phyloP scores from a whole-genome alignment of 2,797 vertebrate genomes.

The Smutsia gigantea region DNA sequence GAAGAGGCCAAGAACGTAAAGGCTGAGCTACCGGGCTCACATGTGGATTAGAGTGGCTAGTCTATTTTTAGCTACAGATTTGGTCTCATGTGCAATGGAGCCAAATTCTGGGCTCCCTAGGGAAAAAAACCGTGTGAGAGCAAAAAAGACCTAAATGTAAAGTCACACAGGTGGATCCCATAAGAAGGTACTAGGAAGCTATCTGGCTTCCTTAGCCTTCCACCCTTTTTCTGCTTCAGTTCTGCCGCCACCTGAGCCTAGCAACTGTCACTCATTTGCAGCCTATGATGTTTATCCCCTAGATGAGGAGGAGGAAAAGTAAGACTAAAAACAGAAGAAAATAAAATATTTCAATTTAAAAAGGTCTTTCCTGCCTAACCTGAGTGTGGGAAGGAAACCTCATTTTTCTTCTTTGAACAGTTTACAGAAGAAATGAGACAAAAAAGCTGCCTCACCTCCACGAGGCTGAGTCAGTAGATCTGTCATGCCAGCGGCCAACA shows the following conservation, averaged over 20 bases:
- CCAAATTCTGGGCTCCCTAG: slow-evolving; percentile 12
- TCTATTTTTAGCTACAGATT: slow-evolving; percentile 27
- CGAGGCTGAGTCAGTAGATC: not conserved
- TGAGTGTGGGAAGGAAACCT: not conserved
- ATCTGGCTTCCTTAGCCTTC: not conserved
- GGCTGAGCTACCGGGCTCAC: not conserved
- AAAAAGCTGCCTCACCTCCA: not conserved
- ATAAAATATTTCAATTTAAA: slow-evolving; percentile 15
- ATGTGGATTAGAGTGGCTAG: not conserved
- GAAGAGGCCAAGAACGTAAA: not conserved
- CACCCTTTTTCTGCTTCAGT: not conserved
- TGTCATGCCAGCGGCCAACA: not conserved
- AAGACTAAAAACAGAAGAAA: slow-evolving; percentile 40
- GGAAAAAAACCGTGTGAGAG: not conserved
- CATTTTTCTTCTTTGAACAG: not conserved
- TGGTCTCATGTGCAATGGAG: not conserved
- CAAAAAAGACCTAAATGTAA: slow-evolving; percentile 29
- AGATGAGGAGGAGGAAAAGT: not conserved
- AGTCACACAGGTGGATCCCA: not conserved
- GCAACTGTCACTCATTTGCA: not conserved
- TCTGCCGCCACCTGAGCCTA: not conserved
- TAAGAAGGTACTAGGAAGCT: not conserved
- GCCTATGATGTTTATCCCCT: not conserved
- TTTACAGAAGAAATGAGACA: slow-evolving; percentile 25
- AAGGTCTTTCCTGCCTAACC: slow-evolving; percentile 4